Evolutionary conservation across 2,797 vertebrate species (phyloP).

Genomic region (Tachyglossus aculeatus): DNA sequence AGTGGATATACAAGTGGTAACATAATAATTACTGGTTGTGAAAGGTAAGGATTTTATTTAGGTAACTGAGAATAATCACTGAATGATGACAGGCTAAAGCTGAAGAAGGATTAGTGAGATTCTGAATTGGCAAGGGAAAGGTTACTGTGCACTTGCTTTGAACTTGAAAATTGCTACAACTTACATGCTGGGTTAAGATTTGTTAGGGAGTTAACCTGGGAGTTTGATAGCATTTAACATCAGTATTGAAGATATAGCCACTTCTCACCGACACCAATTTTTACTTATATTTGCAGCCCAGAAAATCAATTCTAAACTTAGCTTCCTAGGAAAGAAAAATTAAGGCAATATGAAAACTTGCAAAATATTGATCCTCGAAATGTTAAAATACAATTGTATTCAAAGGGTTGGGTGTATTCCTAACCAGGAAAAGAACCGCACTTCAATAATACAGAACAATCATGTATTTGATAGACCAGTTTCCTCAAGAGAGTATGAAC

Average conservation of each 20-base stretch:
- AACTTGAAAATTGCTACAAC: neutral
- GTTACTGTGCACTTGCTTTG: neutral
- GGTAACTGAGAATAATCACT: no score
- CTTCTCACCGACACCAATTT: neutral
- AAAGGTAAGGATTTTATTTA: no score
- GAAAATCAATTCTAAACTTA: constrained; percentile 24
- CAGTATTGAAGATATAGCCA: neutral
- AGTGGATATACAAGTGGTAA: neutral
- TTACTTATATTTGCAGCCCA: constrained; percentile 1
- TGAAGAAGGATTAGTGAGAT: neutral
- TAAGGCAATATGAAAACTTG: constrained; percentile 8
- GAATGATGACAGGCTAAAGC: no score
- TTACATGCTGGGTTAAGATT: neutral
- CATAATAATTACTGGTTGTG: neutral
- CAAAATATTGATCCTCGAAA: constrained; percentile 27
- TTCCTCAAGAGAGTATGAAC: constrained; percentile 70
- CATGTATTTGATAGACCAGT: constrained; percentile 66
- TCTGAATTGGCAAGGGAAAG: neutral
- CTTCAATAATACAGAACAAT: constrained; percentile 70
- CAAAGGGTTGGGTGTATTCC: constrained; percentile 77
- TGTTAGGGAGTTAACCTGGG: neutral
- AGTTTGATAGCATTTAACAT: neutral
- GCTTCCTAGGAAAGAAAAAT: constrained; percentile 21
- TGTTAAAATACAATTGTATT: constrained; percentile 51
- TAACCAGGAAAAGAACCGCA: constrained; percentile 75